A percentile compares a stretch with the other conserved stretches of the same genome.
Evolutionary conservation across 2,113 vertebrate species (phyloP).

Genomic region (Piprites chloris): DNA sequence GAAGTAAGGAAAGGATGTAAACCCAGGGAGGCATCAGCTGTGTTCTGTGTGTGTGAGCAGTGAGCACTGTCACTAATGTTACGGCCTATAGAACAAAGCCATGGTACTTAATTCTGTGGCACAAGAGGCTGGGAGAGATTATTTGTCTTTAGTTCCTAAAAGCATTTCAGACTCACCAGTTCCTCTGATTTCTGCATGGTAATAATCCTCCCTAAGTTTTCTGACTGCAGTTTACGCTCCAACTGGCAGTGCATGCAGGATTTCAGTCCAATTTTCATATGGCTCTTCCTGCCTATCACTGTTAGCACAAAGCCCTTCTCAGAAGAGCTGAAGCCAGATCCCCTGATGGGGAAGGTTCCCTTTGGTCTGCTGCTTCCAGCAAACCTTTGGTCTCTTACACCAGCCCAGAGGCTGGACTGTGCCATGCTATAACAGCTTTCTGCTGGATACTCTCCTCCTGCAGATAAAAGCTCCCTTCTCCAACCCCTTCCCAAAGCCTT

Average conservation of each 20-base stretch:
- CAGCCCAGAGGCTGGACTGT: neutral
- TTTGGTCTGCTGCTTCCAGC: neutral
- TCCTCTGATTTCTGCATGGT: neutral
- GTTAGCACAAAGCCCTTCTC: conserved; percentile 11
- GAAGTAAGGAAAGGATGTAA: neutral
- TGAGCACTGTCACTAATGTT: neutral
- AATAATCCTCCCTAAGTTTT: neutral
- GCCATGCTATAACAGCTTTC: neutral
- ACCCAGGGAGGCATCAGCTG: neutral
- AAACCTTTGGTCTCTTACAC: neutral
- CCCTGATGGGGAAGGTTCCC: neutral
- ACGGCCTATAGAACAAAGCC: neutral
- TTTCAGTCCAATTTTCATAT: conserved; percentile 3
- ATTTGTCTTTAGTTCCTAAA: neutral
- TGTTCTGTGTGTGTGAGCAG: neutral
- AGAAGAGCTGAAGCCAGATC: neutral
- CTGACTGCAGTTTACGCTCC: conserved; percentile 22
- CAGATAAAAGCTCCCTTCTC: neutral
- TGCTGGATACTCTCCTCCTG: neutral
- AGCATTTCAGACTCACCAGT: neutral
- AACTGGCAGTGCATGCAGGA: neutral
- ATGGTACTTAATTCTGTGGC: neutral
- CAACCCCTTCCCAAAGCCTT: neutral
- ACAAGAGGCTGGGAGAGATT: neutral
- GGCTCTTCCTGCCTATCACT: conserved; percentile 6